Base-by-base conservation (phyloP, 2,888 invertebrate species). In the Andrena dorsata region DNA sequence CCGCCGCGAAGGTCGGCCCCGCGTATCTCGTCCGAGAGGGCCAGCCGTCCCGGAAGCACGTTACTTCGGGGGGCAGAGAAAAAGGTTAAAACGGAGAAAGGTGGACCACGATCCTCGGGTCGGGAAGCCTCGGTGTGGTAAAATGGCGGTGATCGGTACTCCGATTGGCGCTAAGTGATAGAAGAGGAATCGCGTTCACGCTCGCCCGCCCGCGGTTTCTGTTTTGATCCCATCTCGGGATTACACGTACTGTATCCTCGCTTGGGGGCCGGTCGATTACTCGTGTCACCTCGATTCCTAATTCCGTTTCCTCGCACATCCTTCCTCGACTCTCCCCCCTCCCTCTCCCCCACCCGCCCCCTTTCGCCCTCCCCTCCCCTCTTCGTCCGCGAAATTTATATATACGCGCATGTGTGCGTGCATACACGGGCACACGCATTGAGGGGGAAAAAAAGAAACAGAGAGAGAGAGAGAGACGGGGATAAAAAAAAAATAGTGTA, bases 91-190 rank as follows among this genome's bases (percentile, higher is more conserved):
- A 80, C 64, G 41, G 4, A 41, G 78, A 77, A 82, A 81, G 80
- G 72, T 81, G 85, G 84, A 83, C 56, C 56, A 26, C 80, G 80
- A 84, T 83, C 71, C 75, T 82, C 74, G 4, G 20, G 61, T 78
- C 73, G 76, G 82, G 83, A 83, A 86, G 90, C 76, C 82, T 85
- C 86, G 85, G 82, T 56, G 56, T 4, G 56, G 23, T 91, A 93
- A 93, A 93, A 93, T 93, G 93, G 93, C 93, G 93, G 88, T 91
- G 91, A 90, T 92, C 90, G 90, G 90, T 88, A 89, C 90, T 89
- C 86, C 84, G 90, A 90, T 89, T 90, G 89, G 90, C 88, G 89
- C 89, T 90, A 88, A 88, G 83, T 86, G 89, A 80, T 88, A 87
- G 90, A 87, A 81, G 83, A 86, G 88, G 84, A 80, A 80, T 87